Percentiles rank a stretch among this genome's conserved stretches.
These are phyloP conservation scores for Microctenopoma lineatum DNA, from an alignment of 2,797 vertebrate species.

Conservation along the genomic window DNA sequence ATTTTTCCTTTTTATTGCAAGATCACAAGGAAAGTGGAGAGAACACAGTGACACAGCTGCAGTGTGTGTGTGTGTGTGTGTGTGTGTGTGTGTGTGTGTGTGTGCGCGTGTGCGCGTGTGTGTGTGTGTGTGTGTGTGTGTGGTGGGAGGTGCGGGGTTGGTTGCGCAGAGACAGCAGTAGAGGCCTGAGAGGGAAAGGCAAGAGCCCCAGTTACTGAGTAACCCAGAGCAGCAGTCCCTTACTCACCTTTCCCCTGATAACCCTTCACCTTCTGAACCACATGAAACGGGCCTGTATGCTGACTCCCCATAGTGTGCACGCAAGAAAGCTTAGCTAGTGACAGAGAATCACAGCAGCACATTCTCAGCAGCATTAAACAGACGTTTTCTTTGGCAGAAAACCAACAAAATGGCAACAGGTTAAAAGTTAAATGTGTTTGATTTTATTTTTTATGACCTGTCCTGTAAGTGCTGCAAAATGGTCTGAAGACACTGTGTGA, in stretches of 20 bases:
- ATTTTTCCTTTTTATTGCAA: background rate
- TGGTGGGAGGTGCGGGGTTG: constrained; percentile 19
- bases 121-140: too few species aligned
- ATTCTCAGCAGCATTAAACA: constrained; percentile 21
- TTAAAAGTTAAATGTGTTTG: constrained; percentile 10
- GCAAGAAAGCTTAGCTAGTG: constrained; percentile 49
- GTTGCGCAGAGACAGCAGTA: constrained; percentile 45
- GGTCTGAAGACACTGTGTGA: background rate
- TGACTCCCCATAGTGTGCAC: constrained; percentile 71
- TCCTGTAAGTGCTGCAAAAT: background rate
- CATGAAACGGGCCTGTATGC: constrained; percentile 79
- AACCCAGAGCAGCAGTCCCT: constrained; percentile 78
- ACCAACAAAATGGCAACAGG: constrained; percentile 2
- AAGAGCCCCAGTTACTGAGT: constrained; percentile 81
- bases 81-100: background rate
- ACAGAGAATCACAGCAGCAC: constrained; percentile 43
- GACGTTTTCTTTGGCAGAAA: constrained; percentile 35
- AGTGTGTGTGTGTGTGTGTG: background rate
- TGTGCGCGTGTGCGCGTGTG: too few species aligned
- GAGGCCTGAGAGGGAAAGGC: constrained; percentile 64
- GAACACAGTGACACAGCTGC: constrained; percentile 23
- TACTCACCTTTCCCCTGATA: constrained; percentile 85
- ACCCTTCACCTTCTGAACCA: constrained; percentile 82
- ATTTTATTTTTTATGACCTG: constrained; percentile 1
- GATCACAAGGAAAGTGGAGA: background rate